Evolutionary conservation across 2,113 vertebrate species (phyloP).

Genomic region (Casuarius casuarius): DNA sequence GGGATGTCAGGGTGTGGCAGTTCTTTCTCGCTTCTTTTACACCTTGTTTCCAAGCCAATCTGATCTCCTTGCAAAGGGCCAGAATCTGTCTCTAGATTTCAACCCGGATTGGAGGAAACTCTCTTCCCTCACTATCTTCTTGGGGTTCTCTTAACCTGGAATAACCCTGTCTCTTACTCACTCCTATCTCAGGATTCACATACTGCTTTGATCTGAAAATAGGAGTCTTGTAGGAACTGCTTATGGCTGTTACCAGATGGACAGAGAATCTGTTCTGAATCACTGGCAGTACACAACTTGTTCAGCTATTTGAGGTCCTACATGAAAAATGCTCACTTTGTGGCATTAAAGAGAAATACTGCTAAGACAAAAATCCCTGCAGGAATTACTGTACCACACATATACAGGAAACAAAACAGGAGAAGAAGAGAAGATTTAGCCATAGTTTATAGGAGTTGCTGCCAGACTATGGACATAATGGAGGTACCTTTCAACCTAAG

Average conservation of each 20-base stretch:
- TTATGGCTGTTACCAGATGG: not conserved
- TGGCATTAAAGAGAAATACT: not conserved
- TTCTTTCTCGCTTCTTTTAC: not conserved
- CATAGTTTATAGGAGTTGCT: not conserved
- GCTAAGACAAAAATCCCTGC: not conserved
- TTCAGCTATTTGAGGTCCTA: slow-evolving; percentile 51
- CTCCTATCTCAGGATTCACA: not conserved
- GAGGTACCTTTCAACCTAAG: not conserved
- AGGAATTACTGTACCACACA: not conserved
- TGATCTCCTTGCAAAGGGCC: not conserved
- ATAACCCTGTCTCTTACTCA: not conserved
- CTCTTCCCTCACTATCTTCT: not conserved
- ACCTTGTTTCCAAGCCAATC: not conserved
- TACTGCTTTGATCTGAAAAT: not conserved
- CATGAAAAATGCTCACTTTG: slow-evolving; percentile 52
- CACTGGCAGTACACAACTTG: slow-evolving; percentile 8
- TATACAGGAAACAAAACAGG: not conserved
- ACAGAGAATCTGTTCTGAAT: not conserved
- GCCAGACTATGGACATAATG: not conserved
- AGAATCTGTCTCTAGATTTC: not conserved
- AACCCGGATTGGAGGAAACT: not conserved
- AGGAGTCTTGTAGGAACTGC: not conserved
- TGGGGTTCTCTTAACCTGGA: not conserved
- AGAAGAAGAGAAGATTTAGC: not conserved
- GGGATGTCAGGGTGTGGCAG: not conserved